Percentiles rank a stretch among this genome's conserved stretches.
Conservation (phyloP, 2,113 vertebrate genomes). For the Myotis yumanensis region DNA sequence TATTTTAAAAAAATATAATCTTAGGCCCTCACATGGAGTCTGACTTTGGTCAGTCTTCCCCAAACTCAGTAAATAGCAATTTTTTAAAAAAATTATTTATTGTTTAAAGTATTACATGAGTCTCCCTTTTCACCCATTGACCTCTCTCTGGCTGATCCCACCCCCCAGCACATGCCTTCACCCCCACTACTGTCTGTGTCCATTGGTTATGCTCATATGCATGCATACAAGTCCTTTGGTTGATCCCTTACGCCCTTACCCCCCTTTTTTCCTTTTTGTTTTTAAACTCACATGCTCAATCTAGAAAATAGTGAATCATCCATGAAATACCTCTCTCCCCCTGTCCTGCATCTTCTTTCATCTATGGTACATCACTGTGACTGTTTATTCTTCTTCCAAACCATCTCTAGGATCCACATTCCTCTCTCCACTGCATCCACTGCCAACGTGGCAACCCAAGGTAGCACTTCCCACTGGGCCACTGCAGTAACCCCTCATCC, state of each 20-base stretch:
- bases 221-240: too few relatives aligned
- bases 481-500: not conserved
- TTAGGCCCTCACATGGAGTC: not conserved
- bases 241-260: too few relatives aligned
- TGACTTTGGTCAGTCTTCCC: not conserved
- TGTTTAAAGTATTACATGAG: too few relatives aligned
- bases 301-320: not conserved
- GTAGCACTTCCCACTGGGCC: fast-evolving
- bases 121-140: too few relatives aligned
- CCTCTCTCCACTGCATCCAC: not conserved
- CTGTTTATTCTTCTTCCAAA: not conserved
- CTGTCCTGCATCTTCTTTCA: not conserved
- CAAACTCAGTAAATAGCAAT: not conserved
- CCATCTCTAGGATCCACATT: not conserved
- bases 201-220: too few relatives aligned
- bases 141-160: too few relatives aligned
- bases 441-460: fast-evolving
- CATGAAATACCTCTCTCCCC: not conserved
- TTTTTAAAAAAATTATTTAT: too few relatives aligned
- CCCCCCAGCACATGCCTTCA: too few relatives aligned
- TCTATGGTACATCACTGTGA: not conserved
- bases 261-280: not conserved
- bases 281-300: not conserved
- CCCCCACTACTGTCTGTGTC: too few relatives aligned
- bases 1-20: not conserved